Conservation (phyloP, 1,140 invertebrate species). For the Manduca sexta region DNA sequence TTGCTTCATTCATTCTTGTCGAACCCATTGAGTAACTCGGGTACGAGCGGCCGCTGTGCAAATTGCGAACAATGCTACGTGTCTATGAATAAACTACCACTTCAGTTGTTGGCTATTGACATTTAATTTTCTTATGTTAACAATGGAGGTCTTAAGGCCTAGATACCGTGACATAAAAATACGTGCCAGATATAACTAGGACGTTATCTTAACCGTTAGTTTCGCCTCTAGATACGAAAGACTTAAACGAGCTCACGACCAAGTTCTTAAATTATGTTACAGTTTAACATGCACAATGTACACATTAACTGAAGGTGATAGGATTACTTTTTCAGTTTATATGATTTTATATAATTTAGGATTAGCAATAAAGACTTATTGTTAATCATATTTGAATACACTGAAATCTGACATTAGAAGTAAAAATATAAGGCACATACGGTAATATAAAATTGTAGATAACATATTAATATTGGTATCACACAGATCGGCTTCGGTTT, state of each 20-base stretch:
- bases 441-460: too few relatives aligned
- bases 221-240: slow-evolving; percentile 25
- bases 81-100: slow-evolving; percentile 42
- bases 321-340: too few relatives aligned
- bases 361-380: too few relatives aligned
- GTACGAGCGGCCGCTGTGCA: slow-evolving; percentile 35
- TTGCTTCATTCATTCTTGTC: slow-evolving; percentile 68
- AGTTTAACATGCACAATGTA: too few relatives aligned
- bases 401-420: too few relatives aligned
- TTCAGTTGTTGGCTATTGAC: slow-evolving; percentile 42
- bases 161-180: slow-evolving; percentile 12
- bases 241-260: slow-evolving; percentile 25
- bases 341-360: too few relatives aligned
- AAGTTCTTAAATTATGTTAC: neutral
- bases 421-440: too few relatives aligned
- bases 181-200: slow-evolving; percentile 1
- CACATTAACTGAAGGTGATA: too few relatives aligned
- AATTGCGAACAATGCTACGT: slow-evolving; percentile 51
- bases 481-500: too few relatives aligned
- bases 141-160: slow-evolving; percentile 24
- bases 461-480: too few relatives aligned
- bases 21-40: slow-evolving; percentile 53
- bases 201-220: too few relatives aligned
- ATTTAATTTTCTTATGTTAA: slow-evolving; percentile 41
- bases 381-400: too few relatives aligned